phyloP scores from a whole-genome alignment of 2,888 invertebrate species.

The Slavum lentiscoides region DNA sequence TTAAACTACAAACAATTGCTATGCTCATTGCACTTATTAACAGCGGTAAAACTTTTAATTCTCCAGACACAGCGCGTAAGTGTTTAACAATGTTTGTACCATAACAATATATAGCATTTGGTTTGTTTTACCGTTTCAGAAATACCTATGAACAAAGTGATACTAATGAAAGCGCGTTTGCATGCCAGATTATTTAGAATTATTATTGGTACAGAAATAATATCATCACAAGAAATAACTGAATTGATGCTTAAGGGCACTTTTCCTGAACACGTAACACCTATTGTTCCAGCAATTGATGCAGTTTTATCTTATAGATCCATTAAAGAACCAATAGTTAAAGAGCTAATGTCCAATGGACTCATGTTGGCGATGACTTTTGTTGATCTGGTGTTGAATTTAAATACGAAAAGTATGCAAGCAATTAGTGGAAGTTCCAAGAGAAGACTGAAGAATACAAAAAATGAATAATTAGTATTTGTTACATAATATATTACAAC shows the following conservation, averaged over 20 bases:
- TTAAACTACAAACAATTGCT: constrained; percentile 39
- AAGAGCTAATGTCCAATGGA: constrained; percentile 44
- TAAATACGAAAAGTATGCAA: constrained; percentile 41
- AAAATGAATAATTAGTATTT: neutral
- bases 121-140: constrained; percentile 10
- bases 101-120: neutral
- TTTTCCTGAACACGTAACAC: constrained; percentile 38
- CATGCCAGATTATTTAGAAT: constrained; percentile 48
- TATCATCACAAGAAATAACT: constrained; percentile 48
- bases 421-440: constrained; percentile 31
- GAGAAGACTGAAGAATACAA: neutral
- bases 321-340: constrained; percentile 22
- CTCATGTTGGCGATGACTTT: constrained; percentile 48
- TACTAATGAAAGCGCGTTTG: constrained; percentile 49
- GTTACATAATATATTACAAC: neutral
- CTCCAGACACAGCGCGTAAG: neutral
- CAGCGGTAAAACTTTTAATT: neutral
- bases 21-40: constrained; percentile 49
- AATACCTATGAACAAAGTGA: constrained; percentile 24
- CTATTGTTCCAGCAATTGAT: constrained; percentile 31
- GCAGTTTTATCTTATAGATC: constrained; percentile 33
- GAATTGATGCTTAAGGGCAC: constrained; percentile 43
- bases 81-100: neutral
- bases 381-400: constrained; percentile 34
- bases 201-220: constrained; percentile 48